Evolutionary conservation across 2,888 invertebrate genomes (phyloP), one percentile per base, ranked within the genome.

Genomic region (Coelinius sp.): DNA sequence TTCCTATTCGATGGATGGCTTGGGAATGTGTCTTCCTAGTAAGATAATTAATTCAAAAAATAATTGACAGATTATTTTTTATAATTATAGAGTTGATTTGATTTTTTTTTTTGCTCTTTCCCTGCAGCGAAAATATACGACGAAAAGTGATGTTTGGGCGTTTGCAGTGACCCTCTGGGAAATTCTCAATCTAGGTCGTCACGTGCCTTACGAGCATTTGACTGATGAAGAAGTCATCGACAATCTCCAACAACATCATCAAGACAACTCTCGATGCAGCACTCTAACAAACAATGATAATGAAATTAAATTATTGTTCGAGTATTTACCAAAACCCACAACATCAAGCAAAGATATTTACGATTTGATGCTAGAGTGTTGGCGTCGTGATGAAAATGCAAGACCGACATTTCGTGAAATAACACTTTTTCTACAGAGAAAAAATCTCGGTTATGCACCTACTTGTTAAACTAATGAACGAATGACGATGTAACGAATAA

Each of bases 81-180:
- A 25, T 10, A 8, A 25, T n/a, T 25, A 10, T n/a, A 46, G 25
- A 22, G 0, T 49, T 12, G 44, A 24, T 17, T 46, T 20, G n/a
- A n/a, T n/a, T n/a, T n/a, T n/a, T n/a, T n/a, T n/a, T n/a, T n/a
- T n/a, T n/a, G n/a, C n/a, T n/a, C 68, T 73, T 59, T 49, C 73
- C 73, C 86, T 86, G 17, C 88, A 93, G 92, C 95, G 94, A 20
- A 93, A 94, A 82, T 96, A 96, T 88, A 95, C 96, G 68, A 95
- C 95, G 73, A 95, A 95, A 88, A 95, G 94, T 83, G 97, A 97
- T 87, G 95, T 96, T 0, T 97, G 97, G 96, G 92, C 96, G 12
- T 97, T 95, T 87, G 97, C 93, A 0, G 94, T 97, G 20, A 95
- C 95, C 0, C 89, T 97, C 62, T 95, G 96, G 93, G 97, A 97